These are phyloP conservation scores for Mamestra brassicae DNA, from an alignment of 2,888 invertebrate species.

Conservation along the genomic window DNA sequence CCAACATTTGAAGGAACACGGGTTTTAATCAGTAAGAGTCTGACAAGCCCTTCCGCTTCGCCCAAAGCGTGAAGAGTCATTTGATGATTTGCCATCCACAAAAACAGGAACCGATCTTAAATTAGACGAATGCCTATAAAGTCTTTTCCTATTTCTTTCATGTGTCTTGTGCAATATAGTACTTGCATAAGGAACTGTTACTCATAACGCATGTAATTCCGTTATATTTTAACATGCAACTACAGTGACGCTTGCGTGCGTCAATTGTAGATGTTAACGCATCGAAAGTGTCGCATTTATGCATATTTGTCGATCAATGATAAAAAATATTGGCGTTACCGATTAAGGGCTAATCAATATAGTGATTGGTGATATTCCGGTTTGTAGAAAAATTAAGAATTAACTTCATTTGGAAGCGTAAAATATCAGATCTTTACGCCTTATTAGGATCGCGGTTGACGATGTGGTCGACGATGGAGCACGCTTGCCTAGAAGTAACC, in stretches of 20 bases:
- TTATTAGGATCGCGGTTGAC: no score
- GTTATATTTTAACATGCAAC: conserved; percentile 22
- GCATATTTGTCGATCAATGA: conserved; percentile 7
- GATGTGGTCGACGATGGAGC: no score
- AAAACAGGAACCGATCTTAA: no score
- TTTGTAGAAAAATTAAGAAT: neutral
- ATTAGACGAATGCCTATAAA: no score
- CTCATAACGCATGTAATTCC: conserved; percentile 9
- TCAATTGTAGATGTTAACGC: conserved; percentile 4
- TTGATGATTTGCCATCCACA: no score
- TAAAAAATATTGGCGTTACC: neutral
- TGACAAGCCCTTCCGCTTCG: no score
- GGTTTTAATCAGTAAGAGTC: no score
- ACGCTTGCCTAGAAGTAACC: no score
- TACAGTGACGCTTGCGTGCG: conserved; percentile 16
- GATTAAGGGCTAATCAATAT: neutral
- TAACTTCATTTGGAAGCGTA: no score
- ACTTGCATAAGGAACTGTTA: conserved; percentile 3
- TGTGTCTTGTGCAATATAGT: neutral
- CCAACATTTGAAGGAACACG: no score
- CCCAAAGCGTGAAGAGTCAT: no score
- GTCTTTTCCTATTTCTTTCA: neutral
- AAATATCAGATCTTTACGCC: no score
- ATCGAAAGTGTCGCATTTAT: conserved; percentile 4
- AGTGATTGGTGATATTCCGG: neutral